Evolutionary conservation across 1,140 invertebrate species (phyloP).

Genomic region (Periplaneta americana): DNA sequence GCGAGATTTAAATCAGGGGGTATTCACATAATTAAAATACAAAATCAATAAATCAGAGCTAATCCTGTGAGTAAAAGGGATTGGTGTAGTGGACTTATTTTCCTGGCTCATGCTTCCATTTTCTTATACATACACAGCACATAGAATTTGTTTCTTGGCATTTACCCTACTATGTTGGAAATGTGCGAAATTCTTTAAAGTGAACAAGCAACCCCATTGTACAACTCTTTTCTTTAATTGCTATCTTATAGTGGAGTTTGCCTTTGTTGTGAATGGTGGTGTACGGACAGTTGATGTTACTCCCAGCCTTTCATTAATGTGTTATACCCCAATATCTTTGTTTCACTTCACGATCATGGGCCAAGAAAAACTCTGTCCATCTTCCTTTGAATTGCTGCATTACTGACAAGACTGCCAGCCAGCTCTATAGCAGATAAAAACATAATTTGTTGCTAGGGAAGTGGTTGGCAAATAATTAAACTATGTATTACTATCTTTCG

Average conservation of each 20-base stretch:
- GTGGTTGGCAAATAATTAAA: neutral
- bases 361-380: neutral
- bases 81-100: neutral
- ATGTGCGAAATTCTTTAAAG: neutral
- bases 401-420: neutral
- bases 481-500: neutral
- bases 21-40: too few relatives aligned
- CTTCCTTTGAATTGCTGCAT: neutral
- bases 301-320: neutral
- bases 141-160: neutral
- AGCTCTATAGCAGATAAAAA: neutral
- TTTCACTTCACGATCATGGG: neutral
- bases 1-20: too few relatives aligned
- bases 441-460: neutral
- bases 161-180: neutral
- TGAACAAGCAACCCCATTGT: neutral
- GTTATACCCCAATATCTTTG: neutral
- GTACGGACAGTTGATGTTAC: neutral
- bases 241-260: neutral
- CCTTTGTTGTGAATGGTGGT: neutral
- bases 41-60: too few relatives aligned
- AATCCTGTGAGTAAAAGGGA: too few relatives aligned
- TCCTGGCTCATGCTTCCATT: neutral
- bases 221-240: neutral
- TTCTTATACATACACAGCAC: neutral